These are phyloP conservation scores for Agrochola macilenta DNA, from an alignment of 2,888 invertebrate genomes.

Conservation along the genomic window DNA sequence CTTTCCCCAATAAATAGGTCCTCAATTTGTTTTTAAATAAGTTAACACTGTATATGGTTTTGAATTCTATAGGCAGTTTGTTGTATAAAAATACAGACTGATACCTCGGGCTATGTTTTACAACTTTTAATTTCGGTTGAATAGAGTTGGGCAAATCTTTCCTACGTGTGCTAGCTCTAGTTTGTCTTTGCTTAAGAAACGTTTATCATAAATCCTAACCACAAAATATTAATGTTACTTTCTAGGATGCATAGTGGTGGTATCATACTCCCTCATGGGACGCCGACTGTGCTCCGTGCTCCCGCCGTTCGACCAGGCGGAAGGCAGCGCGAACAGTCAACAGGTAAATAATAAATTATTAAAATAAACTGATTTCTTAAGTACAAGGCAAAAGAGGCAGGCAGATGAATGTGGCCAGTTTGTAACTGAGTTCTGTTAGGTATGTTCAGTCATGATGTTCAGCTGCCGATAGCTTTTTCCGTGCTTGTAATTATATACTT, in stretches of 20 bases:
- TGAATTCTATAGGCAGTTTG: too few relatives aligned
- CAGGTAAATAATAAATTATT: constrained; percentile 86
- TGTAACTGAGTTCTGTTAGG: background rate
- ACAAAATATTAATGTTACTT: constrained; percentile 51
- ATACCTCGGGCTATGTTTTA: too few relatives aligned
- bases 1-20: too few relatives aligned
- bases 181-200: too few relatives aligned
- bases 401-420: background rate
- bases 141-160: too few relatives aligned
- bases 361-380: background rate
- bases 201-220: background rate
- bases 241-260: constrained; percentile 92
- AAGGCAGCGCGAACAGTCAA: constrained; percentile 92
- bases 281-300: constrained; percentile 92
- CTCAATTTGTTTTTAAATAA: too few relatives aligned
- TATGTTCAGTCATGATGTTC: too few relatives aligned
- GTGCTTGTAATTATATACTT: too few relatives aligned
- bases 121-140: too few relatives aligned
- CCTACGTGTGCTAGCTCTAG: too few relatives aligned
- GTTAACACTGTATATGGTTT: too few relatives aligned
- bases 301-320: constrained; percentile 92
- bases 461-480: background rate
- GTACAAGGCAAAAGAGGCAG: background rate
- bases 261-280: constrained; percentile 93
- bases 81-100: too few relatives aligned